phyloP scores from a whole-genome alignment of 1,140 invertebrate species.

The Lepidurus apus region DNA sequence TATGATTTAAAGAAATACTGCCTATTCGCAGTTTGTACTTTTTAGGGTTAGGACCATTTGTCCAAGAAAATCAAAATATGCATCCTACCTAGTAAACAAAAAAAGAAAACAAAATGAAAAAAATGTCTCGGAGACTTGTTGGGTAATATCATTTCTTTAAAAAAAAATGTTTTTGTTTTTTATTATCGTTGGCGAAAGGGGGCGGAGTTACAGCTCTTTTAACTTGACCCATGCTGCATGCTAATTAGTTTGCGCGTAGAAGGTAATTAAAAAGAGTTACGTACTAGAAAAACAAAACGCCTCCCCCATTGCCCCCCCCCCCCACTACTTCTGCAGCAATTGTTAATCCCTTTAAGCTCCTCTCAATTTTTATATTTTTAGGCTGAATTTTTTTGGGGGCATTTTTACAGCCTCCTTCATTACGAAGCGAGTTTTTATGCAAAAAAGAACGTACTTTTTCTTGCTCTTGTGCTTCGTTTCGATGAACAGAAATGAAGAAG shows the following conservation, averaged over 20 bases:
- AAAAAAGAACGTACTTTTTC: constrained; percentile 7
- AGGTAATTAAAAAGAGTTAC: too few species aligned
- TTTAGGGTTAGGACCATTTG: not conserved
- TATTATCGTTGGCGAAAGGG: not conserved
- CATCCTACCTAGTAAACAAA: not conserved
- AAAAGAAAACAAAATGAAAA: constrained; percentile 1
- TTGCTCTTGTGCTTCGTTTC: not conserved
- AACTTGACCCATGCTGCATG: too few species aligned
- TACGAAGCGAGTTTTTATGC: not conserved
- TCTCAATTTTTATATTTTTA: too few species aligned
- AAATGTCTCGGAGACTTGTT: not conserved
- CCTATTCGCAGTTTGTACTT: constrained; percentile 5
- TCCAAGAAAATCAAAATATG: constrained; percentile 24
- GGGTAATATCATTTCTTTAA: not conserved
- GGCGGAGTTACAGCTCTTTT: not conserved
- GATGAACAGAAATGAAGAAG: not conserved
- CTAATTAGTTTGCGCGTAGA: too few species aligned
- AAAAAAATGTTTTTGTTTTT: not conserved
- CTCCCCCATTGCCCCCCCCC: too few species aligned
- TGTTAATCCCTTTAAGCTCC: too few species aligned
- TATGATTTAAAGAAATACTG: not conserved
- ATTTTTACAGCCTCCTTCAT: not conserved
- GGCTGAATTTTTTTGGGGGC: too few species aligned
- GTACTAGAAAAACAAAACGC: too few species aligned
- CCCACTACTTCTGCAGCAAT: too few species aligned